Evolutionary conservation across 2,797 vertebrate species (phyloP).

Genomic region (Adrianichthys oophorus): DNA sequence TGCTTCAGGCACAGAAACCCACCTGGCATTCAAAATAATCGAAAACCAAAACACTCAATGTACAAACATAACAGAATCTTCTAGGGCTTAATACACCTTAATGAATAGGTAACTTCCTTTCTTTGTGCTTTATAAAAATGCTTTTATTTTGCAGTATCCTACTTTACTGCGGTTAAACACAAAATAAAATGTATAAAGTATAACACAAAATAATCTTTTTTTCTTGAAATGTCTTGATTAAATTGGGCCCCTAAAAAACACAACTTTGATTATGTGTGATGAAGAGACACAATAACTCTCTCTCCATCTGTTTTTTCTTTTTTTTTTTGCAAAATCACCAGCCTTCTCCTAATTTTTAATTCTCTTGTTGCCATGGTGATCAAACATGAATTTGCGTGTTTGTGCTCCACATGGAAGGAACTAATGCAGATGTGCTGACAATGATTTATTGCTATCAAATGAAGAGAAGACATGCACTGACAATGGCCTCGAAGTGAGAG

Average conservation of each 20-base stretch:
- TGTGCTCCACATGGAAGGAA: constrained; percentile 14
- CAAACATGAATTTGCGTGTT: constrained; percentile 25
- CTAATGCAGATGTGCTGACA: not conserved
- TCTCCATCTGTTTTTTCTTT: constrained; percentile 4
- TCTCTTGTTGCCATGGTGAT: constrained; percentile 22
- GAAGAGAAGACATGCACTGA: constrained; percentile 35
- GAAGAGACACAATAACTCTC: constrained; percentile 14
- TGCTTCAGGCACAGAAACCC: constrained; percentile 8
- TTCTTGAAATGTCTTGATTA: too few species aligned
- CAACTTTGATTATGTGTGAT: not conserved
- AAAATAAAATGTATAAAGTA: too few species aligned
- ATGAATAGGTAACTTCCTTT: not conserved
- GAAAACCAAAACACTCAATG: not conserved
- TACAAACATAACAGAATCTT: not conserved
- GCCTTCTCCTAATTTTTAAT: constrained; percentile 3
- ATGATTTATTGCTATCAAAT: constrained; percentile 36
- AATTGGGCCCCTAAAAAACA: not conserved
- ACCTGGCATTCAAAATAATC: not conserved
- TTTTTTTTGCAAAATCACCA: constrained; percentile 16
- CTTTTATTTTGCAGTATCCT: too few species aligned
- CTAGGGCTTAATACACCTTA: not conserved
- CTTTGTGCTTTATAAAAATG: not conserved
- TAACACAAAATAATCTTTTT: too few species aligned
- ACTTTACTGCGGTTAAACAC: too few species aligned
- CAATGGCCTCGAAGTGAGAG: constrained; percentile 36